Evolutionary conservation across 1,140 invertebrate species (phyloP), one percentile per base, ranked within the genome.

Genomic region (Meloidogyne floridensis): DNA sequence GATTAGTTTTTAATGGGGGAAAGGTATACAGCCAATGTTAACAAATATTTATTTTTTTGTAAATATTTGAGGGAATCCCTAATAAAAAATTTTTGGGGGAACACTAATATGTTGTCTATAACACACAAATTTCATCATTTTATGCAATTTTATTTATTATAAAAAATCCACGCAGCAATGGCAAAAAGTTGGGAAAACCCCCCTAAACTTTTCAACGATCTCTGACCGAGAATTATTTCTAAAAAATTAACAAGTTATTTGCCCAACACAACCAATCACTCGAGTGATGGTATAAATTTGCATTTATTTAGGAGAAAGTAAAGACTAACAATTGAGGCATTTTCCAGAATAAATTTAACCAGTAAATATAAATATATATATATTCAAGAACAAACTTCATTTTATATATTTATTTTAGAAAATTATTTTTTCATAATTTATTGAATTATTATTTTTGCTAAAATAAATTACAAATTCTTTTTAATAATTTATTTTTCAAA

Each of bases 81-180:
- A 4, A 32, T n/a, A 4, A 6, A 65, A 54, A 8, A 11, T n/a
- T 65, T 65, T 18, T 65, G 5, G 59, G 59, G 59, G n/a, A n/a
- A n/a, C n/a, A 11, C 59, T 65, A 65, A 59, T 59, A 13, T 65
- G 0, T n/a, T 65, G 59, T 65, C 59, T 65, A 65, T 6, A 47
- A 65, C 56, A n/a, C 15, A 65, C 59, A 65, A 65, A n/a, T 65
- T 65, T 65, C 59, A 65, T 65, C 59, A 65, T 65, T 65, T 65
- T 65, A 3, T 65, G 15, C 7, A 65, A 65, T 65, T 7, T 6
- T 65, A 3, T 56, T 47, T 8, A n/a, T 65, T 65, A 65, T n/a
- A 65, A 65, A 65, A 59, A 65, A 65, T 65, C n/a, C n/a, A 65
- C n/a, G 59, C 6, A 65, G 5, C 47, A 65, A 65, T 6, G n/a